phyloP scores from a whole-genome alignment of 2,888 invertebrate genomes.

The Falcaria lacertinaria region DNA sequence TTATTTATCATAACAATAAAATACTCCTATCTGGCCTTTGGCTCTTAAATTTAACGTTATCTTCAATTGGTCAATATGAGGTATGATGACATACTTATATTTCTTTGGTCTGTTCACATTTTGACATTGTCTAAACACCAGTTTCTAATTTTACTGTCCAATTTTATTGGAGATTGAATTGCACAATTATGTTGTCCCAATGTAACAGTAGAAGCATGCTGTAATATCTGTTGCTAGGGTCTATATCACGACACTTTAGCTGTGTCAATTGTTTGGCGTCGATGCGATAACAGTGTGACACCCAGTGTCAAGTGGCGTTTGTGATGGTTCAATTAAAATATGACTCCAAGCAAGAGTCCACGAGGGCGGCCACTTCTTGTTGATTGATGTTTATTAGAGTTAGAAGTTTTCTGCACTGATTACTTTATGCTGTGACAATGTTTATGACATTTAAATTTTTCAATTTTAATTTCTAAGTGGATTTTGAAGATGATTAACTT shows the following conservation, averaged over 20 bases:
- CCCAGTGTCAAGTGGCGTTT: conserved; percentile 32
- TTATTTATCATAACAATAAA: neutral
- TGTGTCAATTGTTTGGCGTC: conserved; percentile 23
- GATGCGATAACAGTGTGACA: conserved; percentile 33
- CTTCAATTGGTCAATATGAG: neutral
- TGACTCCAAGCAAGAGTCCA: conserved; percentile 14
- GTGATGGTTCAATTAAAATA: conserved; percentile 20
- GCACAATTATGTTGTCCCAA: no score
- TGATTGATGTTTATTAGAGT: conserved; percentile 4
- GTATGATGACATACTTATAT: neutral
- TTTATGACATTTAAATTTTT: no score
- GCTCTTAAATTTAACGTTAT: neutral
- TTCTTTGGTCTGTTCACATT: neutral
- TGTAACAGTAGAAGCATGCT: no score
- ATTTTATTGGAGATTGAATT: no score
- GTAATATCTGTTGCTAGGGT: neutral
- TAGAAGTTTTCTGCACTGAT: neutral
- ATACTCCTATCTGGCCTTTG: neutral
- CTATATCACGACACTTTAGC: neutral
- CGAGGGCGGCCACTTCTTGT: conserved; percentile 12
- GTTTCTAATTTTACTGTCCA: no score
- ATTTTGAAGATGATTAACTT: no score
- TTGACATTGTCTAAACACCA: no score
- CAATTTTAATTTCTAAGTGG: no score
- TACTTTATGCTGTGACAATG: neutral